Evolutionary conservation across 2,113 vertebrate species (phyloP).

Genomic region (Pardalotus punctatus): DNA sequence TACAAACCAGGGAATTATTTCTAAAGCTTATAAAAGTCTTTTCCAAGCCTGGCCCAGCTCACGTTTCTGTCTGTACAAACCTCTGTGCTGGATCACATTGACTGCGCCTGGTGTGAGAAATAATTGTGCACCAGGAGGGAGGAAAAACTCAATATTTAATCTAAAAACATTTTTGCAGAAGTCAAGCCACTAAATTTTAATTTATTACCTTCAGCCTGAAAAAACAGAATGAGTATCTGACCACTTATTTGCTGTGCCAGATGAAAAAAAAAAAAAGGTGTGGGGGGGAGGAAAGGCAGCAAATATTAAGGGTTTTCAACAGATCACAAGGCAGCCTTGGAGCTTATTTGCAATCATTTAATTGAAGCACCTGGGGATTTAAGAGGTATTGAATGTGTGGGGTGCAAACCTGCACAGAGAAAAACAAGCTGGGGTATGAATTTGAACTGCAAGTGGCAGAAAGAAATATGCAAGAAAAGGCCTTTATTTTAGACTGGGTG

Average conservation of each 20-base stretch:
- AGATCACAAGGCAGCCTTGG: background rate
- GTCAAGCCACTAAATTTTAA: background rate
- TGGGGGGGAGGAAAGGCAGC: background rate
- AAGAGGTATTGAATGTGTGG: background rate
- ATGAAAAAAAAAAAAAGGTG: background rate
- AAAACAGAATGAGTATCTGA: background rate
- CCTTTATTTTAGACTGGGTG: background rate
- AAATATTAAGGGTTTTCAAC: background rate
- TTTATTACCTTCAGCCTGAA: background rate
- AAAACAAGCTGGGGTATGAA: background rate
- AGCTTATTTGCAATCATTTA: background rate
- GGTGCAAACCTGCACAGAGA: background rate
- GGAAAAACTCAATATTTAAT: conserved; percentile 20
- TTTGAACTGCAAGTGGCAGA: background rate
- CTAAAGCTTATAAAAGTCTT: background rate
- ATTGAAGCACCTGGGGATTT: conserved; percentile 1
- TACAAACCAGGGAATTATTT: background rate
- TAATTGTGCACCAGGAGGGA: background rate
- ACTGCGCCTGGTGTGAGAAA: background rate
- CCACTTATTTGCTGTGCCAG: background rate
- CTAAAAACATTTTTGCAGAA: background rate
- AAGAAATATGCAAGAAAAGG: background rate
- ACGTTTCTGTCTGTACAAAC: background rate
- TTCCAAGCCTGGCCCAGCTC: background rate
- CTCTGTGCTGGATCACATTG: background rate